phyloP scores from a whole-genome alignment of 2,888 invertebrate species.

The Caenorhabditis virilis region DNA sequence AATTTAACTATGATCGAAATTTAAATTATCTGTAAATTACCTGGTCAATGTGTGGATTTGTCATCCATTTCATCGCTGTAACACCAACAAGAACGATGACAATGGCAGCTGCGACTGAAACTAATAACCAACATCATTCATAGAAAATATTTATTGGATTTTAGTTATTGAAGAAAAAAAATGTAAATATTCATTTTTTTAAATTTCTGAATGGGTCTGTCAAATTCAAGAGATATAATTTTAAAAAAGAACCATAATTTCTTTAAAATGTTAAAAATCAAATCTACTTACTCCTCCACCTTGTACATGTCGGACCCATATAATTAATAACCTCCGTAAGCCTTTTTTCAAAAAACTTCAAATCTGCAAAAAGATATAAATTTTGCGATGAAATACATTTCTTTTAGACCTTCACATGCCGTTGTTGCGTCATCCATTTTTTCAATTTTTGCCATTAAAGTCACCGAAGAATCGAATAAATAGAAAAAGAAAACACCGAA shows the following conservation, averaged over 20 bases:
- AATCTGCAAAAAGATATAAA: slow-evolving; percentile 73
- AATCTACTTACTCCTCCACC: slow-evolving; percentile 76
- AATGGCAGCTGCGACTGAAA: slow-evolving; percentile 30
- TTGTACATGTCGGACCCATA: slow-evolving; percentile 87
- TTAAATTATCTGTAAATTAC: background rate
- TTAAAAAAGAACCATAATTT: too few species aligned
- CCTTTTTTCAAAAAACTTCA: slow-evolving; percentile 95
- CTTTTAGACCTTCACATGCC: slow-evolving; percentile 54
- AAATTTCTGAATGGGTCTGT: background rate
- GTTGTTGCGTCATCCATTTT: slow-evolving; percentile 45
- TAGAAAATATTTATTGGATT: background rate
- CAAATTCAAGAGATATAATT: too few species aligned
- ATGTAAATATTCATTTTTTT: background rate
- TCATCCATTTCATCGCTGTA: slow-evolving; percentile 17
- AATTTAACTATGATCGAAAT: slow-evolving; percentile 8
- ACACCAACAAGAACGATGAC: slow-evolving; percentile 27
- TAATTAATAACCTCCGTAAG: slow-evolving; percentile 95
- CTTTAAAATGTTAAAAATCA: background rate
- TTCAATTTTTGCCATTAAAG: too few species aligned
- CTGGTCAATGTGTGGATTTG: background rate
- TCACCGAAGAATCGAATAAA: background rate
- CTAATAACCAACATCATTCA: slow-evolving; percentile 2
- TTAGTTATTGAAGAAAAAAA: background rate
- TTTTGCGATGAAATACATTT: background rate
- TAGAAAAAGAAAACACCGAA: background rate